These are phyloP conservation scores for Temnothorax rugatulus DNA, from an alignment of 2,888 invertebrate species.

Conservation along the genomic window DNA sequence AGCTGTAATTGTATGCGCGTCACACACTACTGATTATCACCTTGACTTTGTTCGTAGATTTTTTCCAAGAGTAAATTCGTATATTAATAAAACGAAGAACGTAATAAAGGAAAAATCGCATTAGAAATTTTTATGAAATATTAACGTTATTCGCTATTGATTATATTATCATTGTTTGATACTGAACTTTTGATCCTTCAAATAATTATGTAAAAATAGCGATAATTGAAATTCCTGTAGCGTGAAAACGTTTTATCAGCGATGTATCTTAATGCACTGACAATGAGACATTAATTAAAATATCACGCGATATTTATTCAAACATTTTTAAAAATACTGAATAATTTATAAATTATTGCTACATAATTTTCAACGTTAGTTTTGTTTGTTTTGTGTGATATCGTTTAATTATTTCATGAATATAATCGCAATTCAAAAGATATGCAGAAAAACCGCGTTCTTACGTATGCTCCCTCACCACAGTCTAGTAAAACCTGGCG, in stretches of 20 bases:
- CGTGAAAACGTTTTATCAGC: neutral
- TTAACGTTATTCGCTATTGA: neutral
- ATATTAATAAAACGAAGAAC: neutral
- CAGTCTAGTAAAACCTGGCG: neutral
- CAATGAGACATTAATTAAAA: neutral
- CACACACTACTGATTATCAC: constrained; percentile 2
- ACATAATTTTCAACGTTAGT: neutral
- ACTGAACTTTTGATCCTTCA: neutral
- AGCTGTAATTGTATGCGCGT: constrained; percentile 24
- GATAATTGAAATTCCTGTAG: neutral
- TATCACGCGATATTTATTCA: neutral
- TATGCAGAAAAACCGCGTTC: neutral
- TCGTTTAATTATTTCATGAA: neutral
- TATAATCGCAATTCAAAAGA: neutral
- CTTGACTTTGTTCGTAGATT: neutral
- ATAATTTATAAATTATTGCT: neutral
- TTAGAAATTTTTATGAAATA: neutral
- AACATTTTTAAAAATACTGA: neutral
- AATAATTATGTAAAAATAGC: neutral
- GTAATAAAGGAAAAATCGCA: neutral
- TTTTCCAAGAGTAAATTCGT: constrained; percentile 5
- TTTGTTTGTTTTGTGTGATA: neutral
- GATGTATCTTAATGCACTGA: neutral
- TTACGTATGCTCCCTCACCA: neutral
- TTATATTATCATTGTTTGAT: constrained; percentile 9